Base-by-base conservation (phyloP, 2,797 vertebrate genomes). In the Chaunax sp. region DNA sequence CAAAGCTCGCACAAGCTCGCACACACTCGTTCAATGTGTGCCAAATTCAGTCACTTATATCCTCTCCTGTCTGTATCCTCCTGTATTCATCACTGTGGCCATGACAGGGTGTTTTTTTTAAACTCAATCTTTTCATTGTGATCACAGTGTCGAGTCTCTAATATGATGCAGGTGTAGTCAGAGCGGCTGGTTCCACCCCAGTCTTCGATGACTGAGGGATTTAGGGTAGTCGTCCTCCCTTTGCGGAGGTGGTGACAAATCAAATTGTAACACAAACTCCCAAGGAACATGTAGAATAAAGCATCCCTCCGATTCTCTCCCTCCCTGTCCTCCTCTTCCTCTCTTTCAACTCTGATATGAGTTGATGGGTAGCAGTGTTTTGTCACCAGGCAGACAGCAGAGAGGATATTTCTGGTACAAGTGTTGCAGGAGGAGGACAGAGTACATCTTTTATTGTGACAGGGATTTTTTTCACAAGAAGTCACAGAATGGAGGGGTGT, bases 371-470 rank as follows among this genome's bases (percentile, higher is more conserved):
- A 81, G 75, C 70, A 72, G 82, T 69, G 77, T 79, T 88, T 78
- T 86, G 80, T 88, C 88, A 84, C 69, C 77, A 80, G 58, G 73
- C 67, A 75, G 71, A 73, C 62, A 64, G 70, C 71, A 64, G 57
- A 64, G 53, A 80, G 75, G 83, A 88, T 91, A 86, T 89, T 87
- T 90, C 76, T 85, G 82, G 83, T 75, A 37, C 33, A 20, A 66
- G 61, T 69, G 74, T 84, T 84, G 76, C 25, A 80, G 64, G 52
- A 80, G 64, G 52, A 69, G 41, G 68, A 87, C 76, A 73, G 75
- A 64, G 50, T 66, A 75, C 79, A 83, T 75, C 68, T 79, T 81
- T 73, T 35, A 51, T 10, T 56, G 55, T 75, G 58, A 71, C 53
- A 70, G 49, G 33, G 38, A 67, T 69, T 69, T 53, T 63, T 80